Base-by-base conservation (phyloP, 2,797 vertebrate species). In the Clamator glandarius region DNA sequence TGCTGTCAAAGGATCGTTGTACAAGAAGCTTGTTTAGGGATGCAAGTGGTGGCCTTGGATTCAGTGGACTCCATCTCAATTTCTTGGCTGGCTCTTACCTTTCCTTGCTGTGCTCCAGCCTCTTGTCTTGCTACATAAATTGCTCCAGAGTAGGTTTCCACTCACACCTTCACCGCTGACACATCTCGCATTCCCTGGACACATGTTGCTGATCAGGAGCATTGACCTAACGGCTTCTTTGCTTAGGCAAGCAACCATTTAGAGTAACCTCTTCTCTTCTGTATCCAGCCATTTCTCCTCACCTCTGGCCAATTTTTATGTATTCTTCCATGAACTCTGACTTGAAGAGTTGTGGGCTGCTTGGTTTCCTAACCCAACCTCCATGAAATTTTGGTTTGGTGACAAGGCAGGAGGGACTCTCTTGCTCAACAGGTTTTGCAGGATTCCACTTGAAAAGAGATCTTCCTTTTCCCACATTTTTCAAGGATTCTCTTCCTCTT, bases 121-220 rank as follows among this genome's bases (percentile, higher is more conserved):
- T 73, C 66, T 84, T 74, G 24, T 44, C 76, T 59, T 42, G 51
- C 3, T 12, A 63, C 23, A 12, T 6, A 6, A 66, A 39, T 57
- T 86, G 5, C 33, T 86, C 36, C 41, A 35, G 61, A 68, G 15
- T 0, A 0, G 23, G 8, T 59, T 92, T 84, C 55, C n/a, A 21
- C 25, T 67, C 33, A 36, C 58, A 31, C n/a, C 36, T 69, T 88
- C 46, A 66, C 62, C 33, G 19, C 19, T 55, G 55, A 21, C 39
- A n/a, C 16, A 28, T 52, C 82, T 87, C 2, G 0, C 52, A 6
- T 29, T 69, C 44, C 39, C 6, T 8, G 48, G 80, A 42, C 19
- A 25, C 1, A 1, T 0, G 0, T 31, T 9, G 4, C 31, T 89
- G 59, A 29, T 54, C 62, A 57, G 55, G 39, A 86, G 14, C 48